These are phyloP conservation scores for Drosophila anomelani DNA, from an alignment of 2,888 invertebrate species.

Conservation along the genomic window DNA sequence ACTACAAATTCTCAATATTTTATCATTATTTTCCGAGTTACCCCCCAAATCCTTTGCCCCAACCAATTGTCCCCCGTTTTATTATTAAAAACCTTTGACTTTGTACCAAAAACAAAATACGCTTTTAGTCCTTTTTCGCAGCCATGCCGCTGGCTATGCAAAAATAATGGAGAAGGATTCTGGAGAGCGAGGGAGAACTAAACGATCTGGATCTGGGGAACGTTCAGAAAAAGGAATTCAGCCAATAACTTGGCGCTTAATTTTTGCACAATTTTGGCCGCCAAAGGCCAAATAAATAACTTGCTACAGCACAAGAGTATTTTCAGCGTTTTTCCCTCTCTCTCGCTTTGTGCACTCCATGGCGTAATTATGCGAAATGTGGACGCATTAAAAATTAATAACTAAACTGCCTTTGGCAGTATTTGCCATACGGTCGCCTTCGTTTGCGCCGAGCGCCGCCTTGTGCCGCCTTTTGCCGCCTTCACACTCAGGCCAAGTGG, in stretches of 20 bases:
- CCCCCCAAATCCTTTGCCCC: background rate
- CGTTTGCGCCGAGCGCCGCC: conserved; percentile 8
- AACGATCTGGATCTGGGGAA: conserved; percentile 9
- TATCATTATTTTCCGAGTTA: background rate
- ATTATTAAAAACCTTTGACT: conserved; percentile 48
- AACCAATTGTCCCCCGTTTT: conserved; percentile 34
- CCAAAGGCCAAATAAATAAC: conserved; percentile 77
- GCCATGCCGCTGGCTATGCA: conserved; percentile 23
- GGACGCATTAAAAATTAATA: conserved; percentile 77
- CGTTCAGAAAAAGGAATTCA: conserved; percentile 38
- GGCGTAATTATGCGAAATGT: conserved; percentile 70
- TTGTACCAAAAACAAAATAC: conserved; percentile 70
- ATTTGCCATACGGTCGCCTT: conserved; percentile 42
- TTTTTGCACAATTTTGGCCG: conserved; percentile 64
- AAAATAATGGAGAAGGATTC: conserved; percentile 9
- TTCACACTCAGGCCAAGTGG: conserved; percentile 27
- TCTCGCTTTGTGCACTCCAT: background rate
- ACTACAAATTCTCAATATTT: background rate
- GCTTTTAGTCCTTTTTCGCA: conserved; percentile 44
- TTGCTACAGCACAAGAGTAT: conserved; percentile 43
- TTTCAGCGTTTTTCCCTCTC: conserved; percentile 23
- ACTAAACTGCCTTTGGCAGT: conserved; percentile 66
- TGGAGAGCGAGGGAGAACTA: background rate
- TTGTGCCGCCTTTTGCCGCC: conserved; percentile 4
- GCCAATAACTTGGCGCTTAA: conserved; percentile 69